These are phyloP conservation scores for Salticus scenicus DNA, from an alignment of 2,888 invertebrate genomes.

Conservation along the genomic window DNA sequence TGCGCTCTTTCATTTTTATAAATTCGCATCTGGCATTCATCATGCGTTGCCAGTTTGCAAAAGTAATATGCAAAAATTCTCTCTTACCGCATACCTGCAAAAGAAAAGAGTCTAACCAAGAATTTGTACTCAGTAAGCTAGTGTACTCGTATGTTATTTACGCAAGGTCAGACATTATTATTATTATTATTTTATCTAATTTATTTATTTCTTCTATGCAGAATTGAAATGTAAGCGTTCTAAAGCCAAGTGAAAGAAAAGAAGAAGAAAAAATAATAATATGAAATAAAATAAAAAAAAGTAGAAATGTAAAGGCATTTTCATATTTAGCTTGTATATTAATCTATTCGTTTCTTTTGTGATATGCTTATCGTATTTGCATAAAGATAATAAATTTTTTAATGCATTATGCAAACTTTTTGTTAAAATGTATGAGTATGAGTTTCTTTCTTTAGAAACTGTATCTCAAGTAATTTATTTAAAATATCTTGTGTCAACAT, in stretches of 20 bases:
- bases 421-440: no score
- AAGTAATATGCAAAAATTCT: not conserved
- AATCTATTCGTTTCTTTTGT: not conserved
- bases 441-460: no score
- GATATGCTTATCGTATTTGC: not conserved
- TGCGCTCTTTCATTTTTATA: not conserved
- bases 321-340: not conserved
- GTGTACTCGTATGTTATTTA: not conserved
- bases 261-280: no score
- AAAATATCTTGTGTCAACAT: no score
- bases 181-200: not conserved
- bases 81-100: not conserved
- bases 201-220: not conserved
- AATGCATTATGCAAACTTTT: no score
- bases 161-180: no score
- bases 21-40: slow-evolving; percentile 2
- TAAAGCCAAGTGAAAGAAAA: no score
- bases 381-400: no score
- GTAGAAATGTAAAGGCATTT: not conserved
- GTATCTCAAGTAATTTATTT: no score
- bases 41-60: not conserved
- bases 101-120: not conserved
- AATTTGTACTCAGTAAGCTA: not conserved
- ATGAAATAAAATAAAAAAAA: not conserved
- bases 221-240: not conserved